phyloP scores from a whole-genome alignment of 2,113 vertebrate species.

The Myotis brandtii region DNA sequence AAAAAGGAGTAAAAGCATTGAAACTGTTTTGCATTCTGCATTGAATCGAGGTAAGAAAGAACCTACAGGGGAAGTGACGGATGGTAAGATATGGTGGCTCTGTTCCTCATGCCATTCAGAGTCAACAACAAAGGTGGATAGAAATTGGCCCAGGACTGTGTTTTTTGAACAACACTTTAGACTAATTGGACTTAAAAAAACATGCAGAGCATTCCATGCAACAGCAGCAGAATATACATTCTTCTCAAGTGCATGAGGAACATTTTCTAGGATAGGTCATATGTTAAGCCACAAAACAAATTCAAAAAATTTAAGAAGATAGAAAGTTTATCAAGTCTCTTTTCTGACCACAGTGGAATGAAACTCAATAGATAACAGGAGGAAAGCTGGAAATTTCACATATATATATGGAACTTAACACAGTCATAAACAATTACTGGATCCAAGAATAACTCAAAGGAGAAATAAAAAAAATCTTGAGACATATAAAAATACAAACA shows the following conservation, averaged over 20 bases:
- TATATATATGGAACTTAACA: slow-evolving; percentile 16
- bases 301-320: background rate
- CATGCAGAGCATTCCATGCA: background rate
- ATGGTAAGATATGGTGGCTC: background rate
- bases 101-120: background rate
- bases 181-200: background rate
- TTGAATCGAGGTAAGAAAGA: background rate
- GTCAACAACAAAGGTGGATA: background rate
- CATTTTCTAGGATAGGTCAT: background rate
- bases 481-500: background rate
- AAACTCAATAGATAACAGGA: background rate
- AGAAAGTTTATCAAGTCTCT: background rate
- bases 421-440: background rate
- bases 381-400: background rate
- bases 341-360: background rate
- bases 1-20: background rate
- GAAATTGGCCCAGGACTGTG: background rate
- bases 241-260: background rate
- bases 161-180: background rate
- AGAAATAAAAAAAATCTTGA: background rate
- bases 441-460: background rate
- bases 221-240: background rate
- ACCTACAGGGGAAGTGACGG: background rate
- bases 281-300: background rate
- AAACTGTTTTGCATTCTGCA: background rate